phyloP scores from a whole-genome alignment of 2,113 vertebrate species.

The Bubo blakistoni region DNA sequence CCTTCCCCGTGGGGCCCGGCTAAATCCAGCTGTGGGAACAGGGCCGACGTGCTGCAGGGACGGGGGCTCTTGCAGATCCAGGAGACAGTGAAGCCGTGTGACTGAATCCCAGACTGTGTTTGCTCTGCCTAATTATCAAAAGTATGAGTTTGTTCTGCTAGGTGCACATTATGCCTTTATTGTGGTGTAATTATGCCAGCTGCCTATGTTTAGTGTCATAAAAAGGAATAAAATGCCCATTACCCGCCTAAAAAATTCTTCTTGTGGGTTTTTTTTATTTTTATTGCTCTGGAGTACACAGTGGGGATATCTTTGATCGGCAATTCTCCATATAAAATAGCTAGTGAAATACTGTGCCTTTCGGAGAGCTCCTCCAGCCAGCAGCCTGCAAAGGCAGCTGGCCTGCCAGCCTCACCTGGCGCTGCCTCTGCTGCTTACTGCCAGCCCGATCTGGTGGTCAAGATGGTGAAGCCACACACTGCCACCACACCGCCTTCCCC shows the following conservation, averaged over 20 bases:
- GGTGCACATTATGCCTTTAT: conserved; percentile 85
- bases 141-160: conserved; percentile 84
- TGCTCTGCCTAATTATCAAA: conserved; percentile 85
- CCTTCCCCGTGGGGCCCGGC: background rate
- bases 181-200: conserved; percentile 84
- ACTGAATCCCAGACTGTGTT: conserved; percentile 77
- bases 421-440: background rate
- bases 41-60: background rate
- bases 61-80: background rate
- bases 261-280: conserved; percentile 79
- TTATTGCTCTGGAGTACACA: conserved; percentile 79
- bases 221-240: conserved; percentile 88
- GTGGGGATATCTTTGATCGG: conserved; percentile 66
- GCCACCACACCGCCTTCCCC: background rate
- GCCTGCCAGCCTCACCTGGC: background rate
- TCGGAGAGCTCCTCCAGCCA: conserved; percentile 45
- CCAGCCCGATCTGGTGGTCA: background rate
- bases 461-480: background rate
- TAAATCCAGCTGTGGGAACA: background rate
- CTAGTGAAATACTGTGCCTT: conserved; percentile 57
- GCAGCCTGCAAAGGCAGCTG: conserved; percentile 43
- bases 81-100: conserved; percentile 42
- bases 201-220: conserved; percentile 86
- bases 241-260: conserved; percentile 81
- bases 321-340: conserved; percentile 67